Evolutionary conservation across 2,797 vertebrate species (phyloP).

Genomic region (Rhinatrema bivittatum): DNA sequence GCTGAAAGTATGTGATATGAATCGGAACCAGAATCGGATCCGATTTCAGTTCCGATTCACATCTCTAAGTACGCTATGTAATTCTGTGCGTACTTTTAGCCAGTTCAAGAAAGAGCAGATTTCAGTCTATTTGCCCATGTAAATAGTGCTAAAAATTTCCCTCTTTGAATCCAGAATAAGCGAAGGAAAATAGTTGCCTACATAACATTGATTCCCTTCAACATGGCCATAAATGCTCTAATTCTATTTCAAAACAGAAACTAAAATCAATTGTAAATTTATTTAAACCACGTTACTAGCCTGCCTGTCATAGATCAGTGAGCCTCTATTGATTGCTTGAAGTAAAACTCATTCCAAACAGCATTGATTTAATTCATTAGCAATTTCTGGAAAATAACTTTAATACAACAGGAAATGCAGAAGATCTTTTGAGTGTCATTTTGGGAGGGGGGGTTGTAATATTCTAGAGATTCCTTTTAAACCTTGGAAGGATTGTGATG

Average conservation of each 20-base stretch:
- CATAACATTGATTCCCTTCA: slow-evolving; percentile 17
- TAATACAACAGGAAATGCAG: slow-evolving; percentile 12
- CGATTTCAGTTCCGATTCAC: too few relatives aligned
- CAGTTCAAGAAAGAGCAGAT: too few relatives aligned
- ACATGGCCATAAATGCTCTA: slow-evolving; percentile 36
- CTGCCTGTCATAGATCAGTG: slow-evolving; percentile 45
- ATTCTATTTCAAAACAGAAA: slow-evolving; percentile 55
- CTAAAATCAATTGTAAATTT: slow-evolving; percentile 60
- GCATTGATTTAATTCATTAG: slow-evolving; percentile 47
- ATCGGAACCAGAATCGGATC: too few relatives aligned
- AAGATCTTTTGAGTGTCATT: neutral
- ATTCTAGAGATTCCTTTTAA: too few relatives aligned
- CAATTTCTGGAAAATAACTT: slow-evolving; percentile 30
- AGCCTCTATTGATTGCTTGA: slow-evolving; percentile 37
- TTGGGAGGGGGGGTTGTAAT: too few relatives aligned
- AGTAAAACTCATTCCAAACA: slow-evolving; percentile 24
- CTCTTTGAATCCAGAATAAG: too few relatives aligned
- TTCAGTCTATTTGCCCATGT: too few relatives aligned
- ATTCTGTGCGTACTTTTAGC: too few relatives aligned
- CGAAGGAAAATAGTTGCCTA: slow-evolving; percentile 11
- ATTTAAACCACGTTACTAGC: slow-evolving; percentile 53
- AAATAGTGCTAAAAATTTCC: too few relatives aligned
- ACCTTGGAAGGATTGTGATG: too few relatives aligned
- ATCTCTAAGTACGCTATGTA: too few relatives aligned
- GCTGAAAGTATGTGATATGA: too few relatives aligned